Conservation (phyloP, 2,888 invertebrate genomes). For the Phytoseiulus persimilis region DNA sequence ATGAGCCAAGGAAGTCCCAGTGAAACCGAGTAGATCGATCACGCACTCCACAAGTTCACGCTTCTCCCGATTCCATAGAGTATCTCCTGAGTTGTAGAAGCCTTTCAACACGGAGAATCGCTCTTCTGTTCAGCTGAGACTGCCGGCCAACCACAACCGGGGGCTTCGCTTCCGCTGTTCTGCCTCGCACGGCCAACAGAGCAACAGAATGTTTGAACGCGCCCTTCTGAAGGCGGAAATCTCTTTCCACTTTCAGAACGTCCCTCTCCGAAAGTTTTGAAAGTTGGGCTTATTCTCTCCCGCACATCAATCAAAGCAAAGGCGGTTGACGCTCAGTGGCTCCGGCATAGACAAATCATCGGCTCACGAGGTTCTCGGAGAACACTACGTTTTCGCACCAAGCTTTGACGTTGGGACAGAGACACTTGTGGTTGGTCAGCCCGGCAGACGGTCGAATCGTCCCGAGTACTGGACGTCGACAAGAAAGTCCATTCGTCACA, state of each 20-base stretch:
- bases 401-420: not conserved
- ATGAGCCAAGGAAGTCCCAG: not conserved
- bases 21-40: not conserved
- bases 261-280: not conserved
- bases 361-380: not conserved
- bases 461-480: not conserved
- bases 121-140: not conserved
- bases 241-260: not conserved
- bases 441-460: not conserved
- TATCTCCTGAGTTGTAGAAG: not conserved
- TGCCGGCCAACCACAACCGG: not conserved
- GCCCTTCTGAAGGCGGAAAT: slow-evolving; percentile 5
- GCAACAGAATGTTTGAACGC: not conserved
- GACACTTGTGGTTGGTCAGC: not conserved
- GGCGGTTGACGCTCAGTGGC: not conserved
- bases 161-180: not conserved
- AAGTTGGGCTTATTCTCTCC: not conserved
- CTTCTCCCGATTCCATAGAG: not conserved
- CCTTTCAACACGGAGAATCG: not conserved
- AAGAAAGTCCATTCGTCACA: not conserved
- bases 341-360: not conserved
- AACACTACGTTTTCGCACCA: not conserved
- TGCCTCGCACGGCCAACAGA: not conserved
- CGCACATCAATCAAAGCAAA: not conserved
- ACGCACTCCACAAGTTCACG: not conserved